A percentile compares a stretch with the other conserved stretches of the same genome.
Evolutionary conservation across 2,888 invertebrate genomes (phyloP).

Genomic region (Microplitis deprimator): DNA sequence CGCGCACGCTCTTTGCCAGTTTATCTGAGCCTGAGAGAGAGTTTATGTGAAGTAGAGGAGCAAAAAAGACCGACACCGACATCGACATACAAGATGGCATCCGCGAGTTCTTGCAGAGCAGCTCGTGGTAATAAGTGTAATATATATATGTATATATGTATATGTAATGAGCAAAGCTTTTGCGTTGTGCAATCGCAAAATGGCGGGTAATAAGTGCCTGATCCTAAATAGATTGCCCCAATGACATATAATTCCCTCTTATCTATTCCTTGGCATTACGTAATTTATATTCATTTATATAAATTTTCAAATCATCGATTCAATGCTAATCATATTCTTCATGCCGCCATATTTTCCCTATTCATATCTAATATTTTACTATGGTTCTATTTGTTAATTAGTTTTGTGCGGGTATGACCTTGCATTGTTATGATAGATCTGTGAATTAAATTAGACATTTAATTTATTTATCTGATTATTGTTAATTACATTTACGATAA

Average conservation of each 20-base stretch:
- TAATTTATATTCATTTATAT: conserved; percentile 24
- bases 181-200: conserved; percentile 51
- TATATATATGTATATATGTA: too few species aligned
- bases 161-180: background rate
- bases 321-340: background rate
- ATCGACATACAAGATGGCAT: conserved; percentile 54
- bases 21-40: too few species aligned
- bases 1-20: conserved; percentile 40
- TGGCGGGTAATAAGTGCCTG: conserved; percentile 60
- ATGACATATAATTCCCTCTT: conserved; percentile 63
- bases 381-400: too few species aligned
- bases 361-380: background rate
- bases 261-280: conserved; percentile 51
- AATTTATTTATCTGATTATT: background rate
- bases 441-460: too few species aligned
- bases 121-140: too few species aligned
- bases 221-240: conserved; percentile 66
- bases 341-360: background rate
- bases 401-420: too few species aligned
- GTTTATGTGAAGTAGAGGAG: background rate
- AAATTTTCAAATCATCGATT: conserved; percentile 1
- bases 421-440: too few species aligned
- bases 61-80: conserved; percentile 19
- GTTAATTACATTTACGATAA: background rate
- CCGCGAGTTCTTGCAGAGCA: background rate